Conservation (phyloP, 2,797 vertebrate species). For the Siniperca obscura region DNA sequence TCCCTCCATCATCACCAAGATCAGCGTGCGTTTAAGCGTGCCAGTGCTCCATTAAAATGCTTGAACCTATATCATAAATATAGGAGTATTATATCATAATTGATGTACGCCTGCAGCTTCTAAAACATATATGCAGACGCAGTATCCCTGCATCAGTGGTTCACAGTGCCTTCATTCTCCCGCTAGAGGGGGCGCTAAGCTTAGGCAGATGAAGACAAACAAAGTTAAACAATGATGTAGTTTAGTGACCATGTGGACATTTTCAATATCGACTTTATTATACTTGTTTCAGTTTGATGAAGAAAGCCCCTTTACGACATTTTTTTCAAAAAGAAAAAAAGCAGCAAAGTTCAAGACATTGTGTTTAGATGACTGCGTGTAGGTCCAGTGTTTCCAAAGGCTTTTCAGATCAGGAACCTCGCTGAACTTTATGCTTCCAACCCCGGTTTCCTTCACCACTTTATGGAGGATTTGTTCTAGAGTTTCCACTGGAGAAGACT, state of each 20-base stretch:
- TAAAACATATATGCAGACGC: background rate
- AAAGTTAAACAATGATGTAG: background rate
- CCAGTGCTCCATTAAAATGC: background rate
- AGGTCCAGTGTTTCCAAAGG: accelerated
- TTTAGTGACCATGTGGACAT: background rate
- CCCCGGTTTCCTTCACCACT: background rate
- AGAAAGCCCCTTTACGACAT: background rate
- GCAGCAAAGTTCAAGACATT: background rate
- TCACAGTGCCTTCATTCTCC: background rate
- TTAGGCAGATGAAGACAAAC: background rate
- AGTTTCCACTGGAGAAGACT: no score
- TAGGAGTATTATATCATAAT: background rate
- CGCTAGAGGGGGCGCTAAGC: slow-evolving; percentile 75
- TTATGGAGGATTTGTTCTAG: background rate
- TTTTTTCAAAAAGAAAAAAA: background rate
- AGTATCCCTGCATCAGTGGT: no score
- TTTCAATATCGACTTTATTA: background rate
- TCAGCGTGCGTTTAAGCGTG: background rate
- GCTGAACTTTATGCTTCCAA: background rate
- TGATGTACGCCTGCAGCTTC: background rate
- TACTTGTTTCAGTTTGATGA: background rate
- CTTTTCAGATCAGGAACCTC: background rate
- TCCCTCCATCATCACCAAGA: no score
- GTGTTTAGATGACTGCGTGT: background rate
- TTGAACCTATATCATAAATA: background rate